Base-by-base conservation (phyloP, 2,797 vertebrate species). In the Molossus molossus region DNA sequence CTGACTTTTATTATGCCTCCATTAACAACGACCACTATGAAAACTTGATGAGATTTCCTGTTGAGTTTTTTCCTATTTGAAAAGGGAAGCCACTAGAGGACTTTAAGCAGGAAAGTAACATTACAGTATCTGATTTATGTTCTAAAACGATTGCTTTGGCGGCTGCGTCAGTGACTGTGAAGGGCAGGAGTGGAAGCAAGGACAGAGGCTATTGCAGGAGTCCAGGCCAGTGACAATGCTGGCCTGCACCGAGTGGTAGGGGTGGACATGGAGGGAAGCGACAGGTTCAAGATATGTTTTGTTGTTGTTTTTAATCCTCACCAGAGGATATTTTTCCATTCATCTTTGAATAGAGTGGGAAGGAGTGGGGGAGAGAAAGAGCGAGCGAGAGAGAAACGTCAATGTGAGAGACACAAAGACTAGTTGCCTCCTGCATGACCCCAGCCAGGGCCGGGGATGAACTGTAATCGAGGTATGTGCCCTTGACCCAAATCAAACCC, bases 1-100 rank as follows among this genome's bases (percentile, higher is more conserved):
- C 17, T 92, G 11, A 75, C 25, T 83, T 85, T 87, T 58, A 45
- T 29, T 72, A 65, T 58, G 83, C 75, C 53, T 91, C 37, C 57
- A 14, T 72, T 73, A 60, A 75, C 50, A 60, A 57, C 37, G 13
- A 58, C 4, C 67, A 86, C 18, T 84, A 20, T 80, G 87, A 84
- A 88, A 80, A 69, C 9, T 40, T 75, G n/a, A 48, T 45, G 20
- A 79, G 15, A 90, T 45, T 87, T 96, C 70, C n/a, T 88, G 72
- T 20, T 45, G 29, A 87, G 29, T 88, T 87, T 83, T 55, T 20
- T 65, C 37, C 70, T 37, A 67, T 73, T 6, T n/a, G 18, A 17
- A 23, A 15, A 27, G 25, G 33, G 50, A 87, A 83, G 87, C 40
- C 27, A 75, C 9, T 33, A 33, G 29, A 67, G n/a, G 21, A 70